Evolutionary conservation across 2,797 vertebrate genomes (phyloP).

Genomic region (Carapus acus): DNA sequence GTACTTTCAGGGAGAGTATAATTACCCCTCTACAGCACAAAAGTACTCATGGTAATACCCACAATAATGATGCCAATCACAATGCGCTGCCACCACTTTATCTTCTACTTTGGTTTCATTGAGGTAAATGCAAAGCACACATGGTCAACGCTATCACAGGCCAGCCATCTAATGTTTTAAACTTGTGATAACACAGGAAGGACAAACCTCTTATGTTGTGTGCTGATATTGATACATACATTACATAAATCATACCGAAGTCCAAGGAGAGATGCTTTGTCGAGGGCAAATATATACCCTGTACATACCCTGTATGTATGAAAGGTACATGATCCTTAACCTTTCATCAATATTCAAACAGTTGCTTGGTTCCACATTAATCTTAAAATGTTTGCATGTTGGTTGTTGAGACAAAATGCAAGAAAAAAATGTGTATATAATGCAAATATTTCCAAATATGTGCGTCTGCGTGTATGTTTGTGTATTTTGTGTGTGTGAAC

Average conservation of each 20-base stretch:
- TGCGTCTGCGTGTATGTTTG: no score
- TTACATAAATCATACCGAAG: neutral
- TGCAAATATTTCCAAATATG: no score
- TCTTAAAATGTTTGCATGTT: no score
- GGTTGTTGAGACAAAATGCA: no score
- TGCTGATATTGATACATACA: neutral
- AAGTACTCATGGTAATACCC: slow-evolving; percentile 7
- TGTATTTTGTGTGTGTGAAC: no score
- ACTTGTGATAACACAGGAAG: neutral
- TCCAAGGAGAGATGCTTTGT: no score
- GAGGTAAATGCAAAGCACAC: neutral
- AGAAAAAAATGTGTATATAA: no score
- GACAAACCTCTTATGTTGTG: neutral
- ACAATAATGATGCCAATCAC: slow-evolving; percentile 6
- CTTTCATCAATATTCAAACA: no score
- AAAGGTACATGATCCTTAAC: neutral
- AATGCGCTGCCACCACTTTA: neutral
- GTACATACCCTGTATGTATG: no score
- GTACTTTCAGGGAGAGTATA: slow-evolving; percentile 36
- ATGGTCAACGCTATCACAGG: neutral
- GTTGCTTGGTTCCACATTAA: no score
- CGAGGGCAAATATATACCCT: no score
- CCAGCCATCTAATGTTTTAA: neutral
- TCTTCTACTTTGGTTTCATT: neutral
- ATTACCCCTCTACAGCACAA: slow-evolving; percentile 30